phyloP scores from a whole-genome alignment of 2,888 invertebrate genomes.

The Platerodrilus igneus region DNA sequence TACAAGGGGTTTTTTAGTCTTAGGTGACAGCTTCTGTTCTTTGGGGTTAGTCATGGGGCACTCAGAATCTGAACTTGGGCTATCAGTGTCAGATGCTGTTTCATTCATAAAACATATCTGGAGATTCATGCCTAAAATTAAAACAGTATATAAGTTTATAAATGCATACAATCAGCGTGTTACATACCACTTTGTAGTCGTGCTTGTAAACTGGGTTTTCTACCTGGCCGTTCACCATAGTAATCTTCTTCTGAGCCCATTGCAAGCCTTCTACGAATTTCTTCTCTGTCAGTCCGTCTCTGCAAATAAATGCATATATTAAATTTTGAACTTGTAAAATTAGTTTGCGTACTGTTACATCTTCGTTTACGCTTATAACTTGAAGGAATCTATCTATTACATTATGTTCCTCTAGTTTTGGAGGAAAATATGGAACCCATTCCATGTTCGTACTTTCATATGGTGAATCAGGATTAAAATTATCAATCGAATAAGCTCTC shows the following conservation, averaged over 20 bases:
- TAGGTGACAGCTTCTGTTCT: conserved; percentile 36
- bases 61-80: conserved; percentile 71
- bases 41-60: conserved; percentile 46
- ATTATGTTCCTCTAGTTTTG: conserved; percentile 51
- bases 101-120: conserved; percentile 97
- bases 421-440: conserved; percentile 46
- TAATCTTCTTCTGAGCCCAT: conserved; percentile 78
- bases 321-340: neutral
- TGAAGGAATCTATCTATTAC: conserved; percentile 56
- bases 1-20: conserved; percentile 24
- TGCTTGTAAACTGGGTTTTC: conserved; percentile 84
- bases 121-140: conserved; percentile 82
- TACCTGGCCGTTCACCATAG: conserved; percentile 65
- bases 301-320: conserved; percentile 51
- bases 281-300: conserved; percentile 88
- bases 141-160: conserved; percentile 1
- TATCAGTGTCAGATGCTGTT: conserved; percentile 78
- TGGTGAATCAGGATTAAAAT: conserved; percentile 54
- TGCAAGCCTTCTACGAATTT: conserved; percentile 82
- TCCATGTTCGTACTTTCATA: conserved; percentile 47
- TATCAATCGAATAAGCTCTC: conserved; percentile 51
- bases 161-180: neutral
- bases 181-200: conserved; percentile 76
- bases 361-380: conserved; percentile 52
- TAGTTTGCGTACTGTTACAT: conserved; percentile 34